phyloP scores from a whole-genome alignment of 2,113 vertebrate genomes.

The Acanthochromis polyacanthus region DNA sequence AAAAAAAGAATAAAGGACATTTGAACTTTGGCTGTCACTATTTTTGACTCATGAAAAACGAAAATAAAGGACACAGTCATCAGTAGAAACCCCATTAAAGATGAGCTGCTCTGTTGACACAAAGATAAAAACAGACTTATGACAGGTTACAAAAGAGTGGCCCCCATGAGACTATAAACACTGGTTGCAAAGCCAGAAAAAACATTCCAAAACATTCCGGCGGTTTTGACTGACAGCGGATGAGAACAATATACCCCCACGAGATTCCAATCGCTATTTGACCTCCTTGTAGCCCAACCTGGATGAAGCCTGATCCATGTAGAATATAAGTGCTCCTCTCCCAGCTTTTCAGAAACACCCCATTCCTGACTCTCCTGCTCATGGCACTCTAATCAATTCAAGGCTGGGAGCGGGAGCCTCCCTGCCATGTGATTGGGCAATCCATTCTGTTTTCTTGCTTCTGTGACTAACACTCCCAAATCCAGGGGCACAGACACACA shows the following conservation, averaged over 20 bases:
- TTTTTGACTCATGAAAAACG: constrained; percentile 14
- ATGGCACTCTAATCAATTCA: constrained; percentile 69
- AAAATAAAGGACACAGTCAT: constrained; percentile 29
- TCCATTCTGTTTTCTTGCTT: constrained; percentile 63
- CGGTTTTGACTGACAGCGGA: constrained; percentile 56
- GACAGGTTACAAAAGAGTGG: constrained; percentile 60
- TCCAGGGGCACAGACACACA: constrained; percentile 35
- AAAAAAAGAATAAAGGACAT: constrained; percentile 23
- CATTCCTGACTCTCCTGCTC: constrained; percentile 47
- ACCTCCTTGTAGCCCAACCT: constrained; percentile 15
- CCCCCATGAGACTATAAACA: constrained; percentile 57
- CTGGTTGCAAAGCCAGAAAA: constrained; percentile 43
- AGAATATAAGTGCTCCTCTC: constrained; percentile 8
- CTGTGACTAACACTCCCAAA: constrained; percentile 68
- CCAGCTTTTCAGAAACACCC: constrained; percentile 35
- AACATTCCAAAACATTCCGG: constrained; percentile 67
- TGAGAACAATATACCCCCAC: constrained; percentile 56
- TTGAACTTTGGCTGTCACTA: constrained; percentile 9
- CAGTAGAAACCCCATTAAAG: constrained; percentile 28
- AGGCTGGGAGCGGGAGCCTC: constrained; percentile 69
- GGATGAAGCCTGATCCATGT: constrained; percentile 15
- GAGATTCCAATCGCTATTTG: constrained; percentile 40
- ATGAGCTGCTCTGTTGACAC: constrained; percentile 38
- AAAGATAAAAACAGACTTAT: constrained; percentile 50
- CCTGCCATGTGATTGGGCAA: constrained; percentile 69